These are phyloP conservation scores for Chydorus sphaericus DNA, from an alignment of 2,888 invertebrate species.

Conservation along the genomic window DNA sequence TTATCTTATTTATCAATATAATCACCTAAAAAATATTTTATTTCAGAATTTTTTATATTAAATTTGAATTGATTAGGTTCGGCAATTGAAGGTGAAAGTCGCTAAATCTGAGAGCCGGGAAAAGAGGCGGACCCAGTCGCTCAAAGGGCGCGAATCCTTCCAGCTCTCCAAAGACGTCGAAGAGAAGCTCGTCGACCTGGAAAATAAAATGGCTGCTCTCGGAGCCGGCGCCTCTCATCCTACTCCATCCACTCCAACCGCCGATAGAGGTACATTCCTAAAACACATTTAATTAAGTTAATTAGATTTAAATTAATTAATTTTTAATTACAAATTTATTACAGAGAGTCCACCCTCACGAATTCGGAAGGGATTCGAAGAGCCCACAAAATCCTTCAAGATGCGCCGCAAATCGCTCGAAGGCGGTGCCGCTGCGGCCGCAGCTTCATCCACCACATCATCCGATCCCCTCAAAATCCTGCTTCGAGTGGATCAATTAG, in stretches of 20 bases:
- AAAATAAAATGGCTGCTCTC: slow-evolving; percentile 54
- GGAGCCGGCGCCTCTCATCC: slow-evolving; percentile 24
- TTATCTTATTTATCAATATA: not conserved
- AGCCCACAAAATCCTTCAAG: slow-evolving; percentile 19
- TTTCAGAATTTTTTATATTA: not conserved
- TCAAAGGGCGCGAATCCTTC: slow-evolving; percentile 63
- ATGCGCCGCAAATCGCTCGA: slow-evolving; percentile 56
- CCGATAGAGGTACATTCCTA: not conserved
- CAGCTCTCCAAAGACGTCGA: slow-evolving; percentile 70
- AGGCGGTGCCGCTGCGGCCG: slow-evolving; percentile 30
- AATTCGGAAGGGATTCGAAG: slow-evolving; percentile 17
- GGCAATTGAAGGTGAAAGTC: slow-evolving; percentile 61
- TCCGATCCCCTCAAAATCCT: slow-evolving; percentile 67
- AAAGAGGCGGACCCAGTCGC: slow-evolving; percentile 61
- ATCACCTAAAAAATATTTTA: not conserved
- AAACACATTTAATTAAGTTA: not conserved
- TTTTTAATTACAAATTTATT: too few relatives aligned
- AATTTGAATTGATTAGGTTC: slow-evolving; percentile 24
- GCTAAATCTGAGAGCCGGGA: slow-evolving; percentile 60
- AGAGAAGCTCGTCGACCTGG: slow-evolving; percentile 64
- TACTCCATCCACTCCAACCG: not conserved
- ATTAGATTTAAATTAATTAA: not conserved
- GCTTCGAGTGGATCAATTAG: slow-evolving; percentile 56
- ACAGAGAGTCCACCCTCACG: not conserved
- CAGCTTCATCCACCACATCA: slow-evolving; percentile 42